These are phyloP conservation scores for Xanthorhoe designata DNA, from an alignment of 2,888 invertebrate genomes.

Conservation along the genomic window DNA sequence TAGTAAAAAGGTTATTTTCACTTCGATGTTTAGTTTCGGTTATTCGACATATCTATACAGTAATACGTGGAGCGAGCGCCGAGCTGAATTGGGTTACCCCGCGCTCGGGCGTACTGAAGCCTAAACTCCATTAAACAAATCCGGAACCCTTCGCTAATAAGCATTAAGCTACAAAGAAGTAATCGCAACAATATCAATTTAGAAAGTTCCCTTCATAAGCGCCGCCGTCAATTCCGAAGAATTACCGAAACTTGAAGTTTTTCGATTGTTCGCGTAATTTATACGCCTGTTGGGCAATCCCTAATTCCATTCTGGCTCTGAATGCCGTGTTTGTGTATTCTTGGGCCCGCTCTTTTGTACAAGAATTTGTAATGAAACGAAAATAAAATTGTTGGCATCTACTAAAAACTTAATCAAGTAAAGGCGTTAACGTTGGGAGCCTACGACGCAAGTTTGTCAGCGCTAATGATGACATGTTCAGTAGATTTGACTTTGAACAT, in stretches of 20 bases:
- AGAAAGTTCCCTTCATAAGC: constrained; percentile 44
- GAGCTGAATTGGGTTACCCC: not conserved
- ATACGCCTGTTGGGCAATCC: constrained; percentile 37
- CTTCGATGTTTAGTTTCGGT: no score
- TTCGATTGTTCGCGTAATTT: constrained; percentile 45
- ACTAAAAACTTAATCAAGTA: not conserved
- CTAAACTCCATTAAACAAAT: constrained; percentile 25
- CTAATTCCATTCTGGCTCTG: constrained; percentile 17
- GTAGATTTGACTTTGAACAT: no score
- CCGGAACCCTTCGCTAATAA: constrained; percentile 31
- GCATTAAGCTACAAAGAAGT: constrained; percentile 36
- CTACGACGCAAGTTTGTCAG: no score
- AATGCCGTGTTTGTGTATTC: constrained; percentile 12
- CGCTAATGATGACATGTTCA: no score
- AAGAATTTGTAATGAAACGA: not conserved
- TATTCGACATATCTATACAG: no score
- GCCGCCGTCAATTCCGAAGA: constrained; percentile 44
- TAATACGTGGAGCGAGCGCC: not conserved
- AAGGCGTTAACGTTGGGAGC: not conserved
- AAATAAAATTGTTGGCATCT: not conserved
- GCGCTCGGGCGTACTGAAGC: constrained; percentile 21
- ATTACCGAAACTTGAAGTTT: constrained; percentile 43
- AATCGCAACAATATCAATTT: constrained; percentile 44
- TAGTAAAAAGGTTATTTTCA: no score
- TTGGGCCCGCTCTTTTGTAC: constrained; percentile 10